Conservation (phyloP, 1,140 invertebrate genomes). For the Batillaria attramentaria region DNA sequence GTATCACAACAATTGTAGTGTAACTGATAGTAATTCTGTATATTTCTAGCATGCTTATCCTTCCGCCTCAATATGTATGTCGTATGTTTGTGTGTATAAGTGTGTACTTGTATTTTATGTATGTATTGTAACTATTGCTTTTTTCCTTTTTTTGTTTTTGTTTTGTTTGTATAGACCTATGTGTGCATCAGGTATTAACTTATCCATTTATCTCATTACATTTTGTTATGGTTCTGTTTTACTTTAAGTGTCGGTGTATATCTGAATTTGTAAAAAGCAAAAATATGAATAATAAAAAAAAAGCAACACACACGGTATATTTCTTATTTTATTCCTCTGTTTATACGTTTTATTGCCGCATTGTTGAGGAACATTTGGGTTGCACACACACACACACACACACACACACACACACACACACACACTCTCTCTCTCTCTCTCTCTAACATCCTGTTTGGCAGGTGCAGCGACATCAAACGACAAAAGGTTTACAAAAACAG, state of each 20-base stretch:
- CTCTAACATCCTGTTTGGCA: too few species aligned
- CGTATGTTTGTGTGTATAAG: not conserved
- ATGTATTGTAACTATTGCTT: not conserved
- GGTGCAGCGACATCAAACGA: too few species aligned
- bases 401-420: slow-evolving; percentile 1
- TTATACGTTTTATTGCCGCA: too few species aligned
- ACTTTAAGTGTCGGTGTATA: too few species aligned
- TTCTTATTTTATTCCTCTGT: too few species aligned
- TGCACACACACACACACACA: slow-evolving; percentile 3
- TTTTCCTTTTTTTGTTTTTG: too few species aligned
- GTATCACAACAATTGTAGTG: not conserved
- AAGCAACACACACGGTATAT: not conserved
- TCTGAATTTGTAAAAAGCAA: not conserved
- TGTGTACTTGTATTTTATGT: not conserved
- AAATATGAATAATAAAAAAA: not conserved
- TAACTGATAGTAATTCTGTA: not conserved
- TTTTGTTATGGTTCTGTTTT: too few species aligned
- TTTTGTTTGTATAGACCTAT: too few species aligned
- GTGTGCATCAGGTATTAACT: too few species aligned
- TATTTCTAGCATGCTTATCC: not conserved
- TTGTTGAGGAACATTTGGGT: too few species aligned
- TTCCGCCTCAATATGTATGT: not conserved
- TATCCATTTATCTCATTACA: too few species aligned
- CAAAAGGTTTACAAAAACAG: too few species aligned
- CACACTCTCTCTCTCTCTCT: not conserved